A percentile compares a stretch with the other conserved stretches of the same genome.
Conservation (phyloP, 2,888 invertebrate species). For the Athalia rosae region DNA sequence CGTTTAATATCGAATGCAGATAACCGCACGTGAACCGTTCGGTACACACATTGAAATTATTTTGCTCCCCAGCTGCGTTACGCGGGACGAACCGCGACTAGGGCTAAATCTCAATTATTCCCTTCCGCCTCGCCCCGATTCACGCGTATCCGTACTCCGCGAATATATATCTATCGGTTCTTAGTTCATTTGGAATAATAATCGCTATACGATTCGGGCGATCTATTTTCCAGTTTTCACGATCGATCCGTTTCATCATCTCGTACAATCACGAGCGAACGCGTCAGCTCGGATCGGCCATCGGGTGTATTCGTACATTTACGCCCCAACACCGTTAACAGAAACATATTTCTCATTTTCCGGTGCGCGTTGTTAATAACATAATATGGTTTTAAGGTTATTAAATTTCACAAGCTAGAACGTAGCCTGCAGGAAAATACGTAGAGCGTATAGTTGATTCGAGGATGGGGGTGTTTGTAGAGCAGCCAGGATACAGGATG, state of each 20-base stretch:
- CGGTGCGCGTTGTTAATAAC: conserved; percentile 25
- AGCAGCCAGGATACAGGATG: conserved; percentile 61
- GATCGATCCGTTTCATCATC: too few relatives aligned
- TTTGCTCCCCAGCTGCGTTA: conserved; percentile 47
- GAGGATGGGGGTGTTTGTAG: conserved; percentile 51
- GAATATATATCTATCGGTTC: too few relatives aligned
- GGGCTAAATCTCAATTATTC: conserved; percentile 56
- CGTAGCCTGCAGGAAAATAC: conserved; percentile 41
- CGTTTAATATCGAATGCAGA: conserved; percentile 61
- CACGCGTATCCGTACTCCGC: conserved; percentile 49
- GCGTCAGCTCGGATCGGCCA: too few relatives aligned
- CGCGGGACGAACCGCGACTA: conserved; percentile 6
- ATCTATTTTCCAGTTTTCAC: too few relatives aligned
- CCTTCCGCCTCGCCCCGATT: conserved; percentile 48
- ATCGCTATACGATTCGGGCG: too few relatives aligned
- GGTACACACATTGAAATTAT: conserved; percentile 62
- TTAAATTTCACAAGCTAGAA: conserved; percentile 40
- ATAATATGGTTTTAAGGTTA: conserved; percentile 42
- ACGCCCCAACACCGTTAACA: neutral
- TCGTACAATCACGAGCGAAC: too few relatives aligned
- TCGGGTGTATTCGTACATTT: neutral
- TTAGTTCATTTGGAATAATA: conserved; percentile 23
- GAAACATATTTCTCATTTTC: conserved; percentile 13
- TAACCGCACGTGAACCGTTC: conserved; percentile 60
- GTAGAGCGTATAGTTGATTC: conserved; percentile 44